phyloP scores from a whole-genome alignment of 1,140 invertebrate genomes.

The Aradophagus sp. region DNA sequence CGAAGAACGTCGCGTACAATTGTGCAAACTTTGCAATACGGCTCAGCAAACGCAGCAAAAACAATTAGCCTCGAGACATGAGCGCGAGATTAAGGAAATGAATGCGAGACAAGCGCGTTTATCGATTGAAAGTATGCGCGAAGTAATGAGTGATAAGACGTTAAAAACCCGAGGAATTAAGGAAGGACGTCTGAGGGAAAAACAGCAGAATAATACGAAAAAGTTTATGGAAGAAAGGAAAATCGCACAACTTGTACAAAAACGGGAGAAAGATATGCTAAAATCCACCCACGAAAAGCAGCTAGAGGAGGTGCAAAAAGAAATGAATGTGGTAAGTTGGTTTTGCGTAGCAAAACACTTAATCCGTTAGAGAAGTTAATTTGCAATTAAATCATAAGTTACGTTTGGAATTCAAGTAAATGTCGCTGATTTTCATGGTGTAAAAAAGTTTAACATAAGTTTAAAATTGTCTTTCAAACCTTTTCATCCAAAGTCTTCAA shows the following conservation, averaged over 20 bases:
- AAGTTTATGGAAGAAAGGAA: conserved; percentile 99
- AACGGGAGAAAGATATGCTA: conserved; percentile 94
- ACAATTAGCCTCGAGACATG: conserved; percentile 91
- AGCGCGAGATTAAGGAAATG: conserved; percentile 96
- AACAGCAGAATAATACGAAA: conserved; percentile 99
- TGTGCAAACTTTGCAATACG: conserved; percentile 89
- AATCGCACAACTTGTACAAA: conserved; percentile 90
- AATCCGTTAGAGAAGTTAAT: conserved; percentile 12
- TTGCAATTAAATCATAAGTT: not conserved
- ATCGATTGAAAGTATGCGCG: conserved; percentile 97
- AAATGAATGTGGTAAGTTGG: conserved; percentile 89
- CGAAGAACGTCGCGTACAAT: conserved; percentile 87
- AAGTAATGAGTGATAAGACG: conserved; percentile 96
- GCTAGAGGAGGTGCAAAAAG: conserved; percentile 90
- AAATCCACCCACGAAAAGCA: conserved; percentile 95
- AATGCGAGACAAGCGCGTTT: conserved; percentile 95
- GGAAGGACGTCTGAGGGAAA: conserved; percentile 93
- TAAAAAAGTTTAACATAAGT: too few species aligned
- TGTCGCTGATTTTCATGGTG: too few species aligned
- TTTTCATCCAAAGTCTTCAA: too few species aligned
- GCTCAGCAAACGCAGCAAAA: conserved; percentile 92
- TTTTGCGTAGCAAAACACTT: conserved; percentile 4
- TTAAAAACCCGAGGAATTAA: conserved; percentile 98
- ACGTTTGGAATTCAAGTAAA: too few species aligned
- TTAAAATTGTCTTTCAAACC: too few species aligned